Evolutionary conservation across 92 coral and sea anemone genomes (phyloP), one percentile per base, ranked within the genome.

Genomic region (Palythoa caribaeorum): DNA sequence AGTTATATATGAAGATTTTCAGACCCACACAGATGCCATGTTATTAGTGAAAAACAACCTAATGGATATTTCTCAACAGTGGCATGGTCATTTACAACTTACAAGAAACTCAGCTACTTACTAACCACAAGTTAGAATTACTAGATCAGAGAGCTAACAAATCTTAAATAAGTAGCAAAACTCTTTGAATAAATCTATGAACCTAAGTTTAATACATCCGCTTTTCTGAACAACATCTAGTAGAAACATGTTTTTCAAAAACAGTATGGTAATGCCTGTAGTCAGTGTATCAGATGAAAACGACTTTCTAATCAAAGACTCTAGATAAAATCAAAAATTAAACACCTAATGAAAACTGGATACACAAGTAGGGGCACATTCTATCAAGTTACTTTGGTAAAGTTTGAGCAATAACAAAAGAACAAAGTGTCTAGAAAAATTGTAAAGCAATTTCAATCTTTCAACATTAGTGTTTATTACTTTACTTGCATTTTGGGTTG

Each of bases 1-100:
- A 83, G 87, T 68, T 83, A 66, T 83, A 80, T 62, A 62, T 63
- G 65, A 83, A 73, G 63, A 83, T 66, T 83, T 83, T 83, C 87
- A 65, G 87, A 7, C 87, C 21, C 87, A 83, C 76, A 81, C 14
- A 81, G 86, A 81, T 66, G 86, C 55, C 53, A 81, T 21, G 55
- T 36, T 81, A 81, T 54, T 12, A 65, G 19, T 80, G 73, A 80
- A 80, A 54, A 80, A 57, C 47, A 80, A 40, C 62, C 62, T 80
- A 28, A 80, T 60, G 71, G 9, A 12, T 54, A 12, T 3, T 14
- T 54, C 60, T 54, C 60, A 54, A 54, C 9, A 54, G 60, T 54
- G 14, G 12, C 55, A 52, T 52, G 55, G 12, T 14, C 60, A 10
- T 5, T 54, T 54, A 54, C 60, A 54, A 54, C 16, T 54, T 9